These are phyloP conservation scores for Tachina grossa DNA, from an alignment of 2,888 invertebrate genomes.

Conservation along the genomic window DNA sequence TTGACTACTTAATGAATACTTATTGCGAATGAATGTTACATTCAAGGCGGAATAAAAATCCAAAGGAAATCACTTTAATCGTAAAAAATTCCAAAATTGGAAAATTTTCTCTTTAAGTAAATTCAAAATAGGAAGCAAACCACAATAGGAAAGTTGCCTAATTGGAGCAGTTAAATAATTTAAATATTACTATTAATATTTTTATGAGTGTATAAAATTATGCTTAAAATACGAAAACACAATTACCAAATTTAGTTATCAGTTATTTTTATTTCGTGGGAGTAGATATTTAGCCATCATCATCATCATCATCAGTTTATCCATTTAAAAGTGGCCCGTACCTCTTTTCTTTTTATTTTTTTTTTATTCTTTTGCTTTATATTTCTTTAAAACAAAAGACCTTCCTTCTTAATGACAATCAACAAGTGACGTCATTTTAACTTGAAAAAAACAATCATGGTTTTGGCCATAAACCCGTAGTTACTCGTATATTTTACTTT, in stretches of 20 bases:
- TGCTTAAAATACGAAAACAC: not conserved
- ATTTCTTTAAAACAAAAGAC: not conserved
- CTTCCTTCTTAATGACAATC: constrained; percentile 14
- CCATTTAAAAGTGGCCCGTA: constrained; percentile 8
- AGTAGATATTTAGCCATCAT: constrained; percentile 34
- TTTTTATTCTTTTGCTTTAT: not conserved
- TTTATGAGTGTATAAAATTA: constrained; percentile 22
- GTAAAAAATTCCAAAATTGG: no score
- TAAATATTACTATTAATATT: not conserved
- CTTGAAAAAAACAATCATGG: constrained; percentile 35
- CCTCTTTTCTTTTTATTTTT: not conserved
- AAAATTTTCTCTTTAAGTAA: no score
- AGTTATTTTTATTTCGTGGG: constrained; percentile 51
- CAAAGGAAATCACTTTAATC: no score
- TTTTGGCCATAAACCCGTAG: constrained; percentile 40
- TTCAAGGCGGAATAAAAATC: no score
- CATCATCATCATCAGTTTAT: not conserved
- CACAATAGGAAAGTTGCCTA: no score
- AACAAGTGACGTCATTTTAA: constrained; percentile 65
- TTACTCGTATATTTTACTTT: constrained; percentile 15
- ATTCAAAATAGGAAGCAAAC: no score
- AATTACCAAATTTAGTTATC: constrained; percentile 10
- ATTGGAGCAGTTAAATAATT: no score
- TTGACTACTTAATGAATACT: no score
- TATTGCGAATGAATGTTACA: no score